phyloP scores from a whole-genome alignment of 2,797 vertebrate genomes.

The Hippocampus kuda region DNA sequence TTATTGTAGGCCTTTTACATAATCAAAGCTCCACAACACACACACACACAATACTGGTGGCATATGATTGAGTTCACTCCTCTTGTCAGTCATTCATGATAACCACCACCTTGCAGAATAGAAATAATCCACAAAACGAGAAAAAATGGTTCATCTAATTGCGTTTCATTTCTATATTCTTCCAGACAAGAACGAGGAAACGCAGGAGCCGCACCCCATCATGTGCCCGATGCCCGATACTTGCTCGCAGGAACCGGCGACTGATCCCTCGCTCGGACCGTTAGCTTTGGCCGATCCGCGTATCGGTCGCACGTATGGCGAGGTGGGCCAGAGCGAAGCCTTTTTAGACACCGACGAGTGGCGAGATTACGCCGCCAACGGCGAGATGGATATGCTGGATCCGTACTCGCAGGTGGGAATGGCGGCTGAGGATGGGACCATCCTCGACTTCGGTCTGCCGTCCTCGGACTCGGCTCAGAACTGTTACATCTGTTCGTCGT shows the following conservation, averaged over 20 bases:
- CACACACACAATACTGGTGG: no score
- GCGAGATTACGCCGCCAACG: constrained; percentile 11
- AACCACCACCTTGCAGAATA: not conserved
- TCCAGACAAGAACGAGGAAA: constrained; percentile 37
- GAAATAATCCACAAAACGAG: not conserved
- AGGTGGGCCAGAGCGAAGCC: constrained; percentile 11
- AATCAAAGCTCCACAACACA: no score
- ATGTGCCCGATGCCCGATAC: constrained; percentile 32
- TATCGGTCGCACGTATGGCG: not conserved
- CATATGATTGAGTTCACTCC: no score
- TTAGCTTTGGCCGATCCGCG: constrained; percentile 15
- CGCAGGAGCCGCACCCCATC: constrained; percentile 32
- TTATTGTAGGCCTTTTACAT: no score
- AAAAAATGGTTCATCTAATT: not conserved
- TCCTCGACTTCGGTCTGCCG: constrained; percentile 25
- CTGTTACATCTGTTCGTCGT: constrained; percentile 52
- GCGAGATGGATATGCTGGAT: constrained; percentile 25
- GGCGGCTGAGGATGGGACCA: not conserved
- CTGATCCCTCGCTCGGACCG: constrained; percentile 7
- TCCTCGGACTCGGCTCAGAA: constrained; percentile 16
- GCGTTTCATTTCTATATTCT: not conserved
- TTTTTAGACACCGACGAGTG: constrained; percentile 23
- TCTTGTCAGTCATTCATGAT: no score
- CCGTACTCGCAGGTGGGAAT: constrained; percentile 22
- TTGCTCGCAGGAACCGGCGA: constrained; percentile 14